Percentiles rank a stretch among this genome's conserved stretches.
phyloP scores from a whole-genome alignment of 1,140 invertebrate genomes.

The Mercenaria mercenaria region DNA sequence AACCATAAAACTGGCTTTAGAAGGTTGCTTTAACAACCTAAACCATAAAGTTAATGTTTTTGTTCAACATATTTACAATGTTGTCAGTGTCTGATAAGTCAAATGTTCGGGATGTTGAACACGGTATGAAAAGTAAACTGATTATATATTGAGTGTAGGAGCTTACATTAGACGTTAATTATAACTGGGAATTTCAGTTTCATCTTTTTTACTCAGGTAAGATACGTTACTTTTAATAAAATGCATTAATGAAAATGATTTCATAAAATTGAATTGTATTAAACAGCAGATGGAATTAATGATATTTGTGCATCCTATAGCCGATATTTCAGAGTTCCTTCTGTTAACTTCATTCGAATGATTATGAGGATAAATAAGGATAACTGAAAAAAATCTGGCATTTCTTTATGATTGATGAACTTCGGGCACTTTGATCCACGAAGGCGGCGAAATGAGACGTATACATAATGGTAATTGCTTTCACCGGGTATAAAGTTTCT shows the following conservation, averaged over 20 bases:
- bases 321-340: no score
- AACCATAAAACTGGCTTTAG: slow-evolving; percentile 21
- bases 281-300: no score
- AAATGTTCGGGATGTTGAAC: neutral
- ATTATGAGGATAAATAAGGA: no score
- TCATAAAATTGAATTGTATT: no score
- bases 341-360: no score
- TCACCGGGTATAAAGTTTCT: slow-evolving; percentile 4
- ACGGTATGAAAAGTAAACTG: neutral
- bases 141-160: neutral
- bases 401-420: neutral
- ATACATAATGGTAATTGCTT: neutral
- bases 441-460: neutral
- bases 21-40: slow-evolving; percentile 24
- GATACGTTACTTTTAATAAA: neutral
- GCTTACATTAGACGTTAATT: neutral
- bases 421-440: neutral
- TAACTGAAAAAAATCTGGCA: neutral
- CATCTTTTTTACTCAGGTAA: neutral
- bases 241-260: no score
- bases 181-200: no score
- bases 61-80: neutral
- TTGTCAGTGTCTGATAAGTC: slow-evolving; percentile 1
- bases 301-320: no score
- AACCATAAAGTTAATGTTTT: slow-evolving; percentile 19